Conservation (phyloP, 1,140 invertebrate genomes). For the Atopsyche davidsoni region DNA sequence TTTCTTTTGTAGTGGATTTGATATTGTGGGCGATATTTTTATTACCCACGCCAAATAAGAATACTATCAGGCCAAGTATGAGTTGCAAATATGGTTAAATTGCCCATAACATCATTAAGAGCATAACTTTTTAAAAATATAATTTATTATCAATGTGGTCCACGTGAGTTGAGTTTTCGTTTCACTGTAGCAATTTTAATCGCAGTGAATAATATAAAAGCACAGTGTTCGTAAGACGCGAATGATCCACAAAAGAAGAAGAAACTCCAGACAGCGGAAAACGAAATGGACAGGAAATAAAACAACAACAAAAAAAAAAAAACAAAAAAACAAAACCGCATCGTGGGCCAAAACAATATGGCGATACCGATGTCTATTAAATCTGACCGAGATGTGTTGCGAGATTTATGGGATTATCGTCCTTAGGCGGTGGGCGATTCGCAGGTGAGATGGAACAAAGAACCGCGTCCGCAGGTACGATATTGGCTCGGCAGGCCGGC, state of each 20-base stretch:
- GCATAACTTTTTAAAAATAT: too few species aligned
- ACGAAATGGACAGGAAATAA: neutral
- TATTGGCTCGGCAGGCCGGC: neutral
- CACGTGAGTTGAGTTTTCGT: too few species aligned
- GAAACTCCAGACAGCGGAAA: neutral
- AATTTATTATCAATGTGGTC: too few species aligned
- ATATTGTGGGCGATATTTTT: too few species aligned
- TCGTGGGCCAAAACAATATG: constrained; percentile 2
- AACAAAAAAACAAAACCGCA: constrained; percentile 3
- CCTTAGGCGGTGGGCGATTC: neutral
- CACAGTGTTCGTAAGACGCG: too few species aligned
- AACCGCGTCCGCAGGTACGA: neutral
- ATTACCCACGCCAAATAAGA: too few species aligned
- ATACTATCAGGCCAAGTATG: too few species aligned
- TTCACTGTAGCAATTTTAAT: too few species aligned
- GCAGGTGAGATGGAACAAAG: neutral
- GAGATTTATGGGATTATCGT: neutral
- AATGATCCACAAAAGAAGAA: neutral
- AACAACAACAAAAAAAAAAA: neutral
- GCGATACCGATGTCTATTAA: neutral
- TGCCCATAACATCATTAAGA: too few species aligned
- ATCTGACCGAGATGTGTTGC: constrained; percentile 1
- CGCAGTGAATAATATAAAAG: too few species aligned
- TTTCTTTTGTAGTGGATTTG: too few species aligned
- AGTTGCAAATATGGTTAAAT: too few species aligned